Evolutionary conservation across 1,140 invertebrate species (phyloP).

Genomic region (Carposina sasakii): DNA sequence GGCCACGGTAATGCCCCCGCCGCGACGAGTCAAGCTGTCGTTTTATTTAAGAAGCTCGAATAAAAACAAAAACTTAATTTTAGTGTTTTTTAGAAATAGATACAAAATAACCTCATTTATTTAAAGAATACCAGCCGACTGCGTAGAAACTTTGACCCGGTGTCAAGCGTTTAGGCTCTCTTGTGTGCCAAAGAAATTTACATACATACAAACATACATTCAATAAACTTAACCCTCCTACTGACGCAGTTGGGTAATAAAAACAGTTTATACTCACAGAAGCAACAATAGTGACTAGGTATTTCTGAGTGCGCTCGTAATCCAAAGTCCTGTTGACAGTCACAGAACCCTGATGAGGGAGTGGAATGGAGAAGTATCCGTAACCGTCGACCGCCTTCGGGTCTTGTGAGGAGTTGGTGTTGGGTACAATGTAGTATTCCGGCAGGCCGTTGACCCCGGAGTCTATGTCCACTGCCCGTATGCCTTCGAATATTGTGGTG

Average conservation of each 20-base stretch:
- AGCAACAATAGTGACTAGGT: conserved; percentile 90
- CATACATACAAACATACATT: neutral
- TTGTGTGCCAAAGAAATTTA: too few species aligned
- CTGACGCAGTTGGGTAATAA: neutral
- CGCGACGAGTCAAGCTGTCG: too few species aligned
- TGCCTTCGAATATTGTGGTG: conserved; percentile 87
- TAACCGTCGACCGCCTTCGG: conserved; percentile 81
- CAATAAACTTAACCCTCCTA: too few species aligned
- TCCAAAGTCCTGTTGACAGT: conserved; percentile 91
- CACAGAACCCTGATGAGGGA: conserved; percentile 91
- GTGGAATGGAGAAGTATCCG: conserved; percentile 86
- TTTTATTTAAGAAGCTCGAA: too few species aligned
- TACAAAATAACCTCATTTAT: too few species aligned
- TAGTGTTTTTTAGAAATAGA: neutral
- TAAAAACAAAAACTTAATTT: conserved; percentile 4
- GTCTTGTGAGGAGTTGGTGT: conserved; percentile 70
- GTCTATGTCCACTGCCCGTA: conserved; percentile 88
- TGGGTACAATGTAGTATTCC: conserved; percentile 83
- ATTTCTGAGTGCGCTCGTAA: conserved; percentile 91
- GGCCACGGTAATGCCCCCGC: too few species aligned
- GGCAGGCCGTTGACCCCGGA: conserved; percentile 89
- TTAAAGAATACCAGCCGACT: too few species aligned
- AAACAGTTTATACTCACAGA: conserved; percentile 81
- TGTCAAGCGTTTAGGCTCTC: too few species aligned
- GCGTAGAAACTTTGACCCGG: too few species aligned